phyloP scores from a whole-genome alignment of 2,113 vertebrate species.

The Turnix velox region DNA sequence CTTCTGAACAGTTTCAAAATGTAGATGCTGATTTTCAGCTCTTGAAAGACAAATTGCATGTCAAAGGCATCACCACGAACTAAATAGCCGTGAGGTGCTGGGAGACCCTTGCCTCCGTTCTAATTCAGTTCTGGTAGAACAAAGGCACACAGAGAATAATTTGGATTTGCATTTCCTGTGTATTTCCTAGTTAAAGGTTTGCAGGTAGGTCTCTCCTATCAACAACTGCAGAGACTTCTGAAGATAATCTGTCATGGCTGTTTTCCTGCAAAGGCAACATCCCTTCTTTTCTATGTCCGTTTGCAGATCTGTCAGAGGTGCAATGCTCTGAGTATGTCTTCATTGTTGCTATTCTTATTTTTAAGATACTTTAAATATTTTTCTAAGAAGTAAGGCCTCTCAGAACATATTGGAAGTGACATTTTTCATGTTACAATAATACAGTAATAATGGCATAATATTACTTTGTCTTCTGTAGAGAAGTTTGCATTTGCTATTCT shows the following conservation, averaged over 20 bases:
- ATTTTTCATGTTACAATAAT: not conserved
- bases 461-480: not conserved
- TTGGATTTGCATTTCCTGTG: not conserved
- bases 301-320: not conserved
- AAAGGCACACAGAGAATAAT: not conserved
- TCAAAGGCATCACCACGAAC: not conserved
- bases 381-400: not conserved
- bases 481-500: not conserved
- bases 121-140: not conserved
- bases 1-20: slow-evolving; percentile 17
- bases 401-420: not conserved
- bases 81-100: not conserved
- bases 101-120: not conserved
- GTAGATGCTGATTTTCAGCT: not conserved
- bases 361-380: not conserved
- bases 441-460: not conserved
- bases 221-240: not conserved
- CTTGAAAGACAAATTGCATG: slow-evolving; percentile 49
- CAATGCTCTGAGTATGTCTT: not conserved
- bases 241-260: not conserved
- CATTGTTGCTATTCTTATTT: not conserved
- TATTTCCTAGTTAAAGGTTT: not conserved
- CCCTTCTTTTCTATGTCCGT: not conserved
- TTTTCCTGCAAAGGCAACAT: not conserved
- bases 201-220: not conserved